Base-by-base conservation (phyloP, 2,797 vertebrate species). In the Sebastes matsubarae region DNA sequence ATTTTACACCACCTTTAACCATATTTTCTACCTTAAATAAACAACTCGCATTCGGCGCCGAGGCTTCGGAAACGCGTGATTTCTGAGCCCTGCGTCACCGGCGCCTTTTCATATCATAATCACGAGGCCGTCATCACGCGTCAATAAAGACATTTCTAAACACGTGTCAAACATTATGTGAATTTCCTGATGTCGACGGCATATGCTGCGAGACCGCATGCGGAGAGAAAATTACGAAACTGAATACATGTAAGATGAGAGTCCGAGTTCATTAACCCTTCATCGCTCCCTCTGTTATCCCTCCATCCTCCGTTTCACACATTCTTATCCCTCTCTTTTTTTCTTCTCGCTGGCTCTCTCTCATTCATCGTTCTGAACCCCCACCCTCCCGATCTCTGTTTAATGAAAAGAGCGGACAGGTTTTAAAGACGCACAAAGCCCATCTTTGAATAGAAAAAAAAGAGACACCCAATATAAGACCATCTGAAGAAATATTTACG, bases 401-500 rank as follows among this genome's bases (percentile, higher is more conserved):
- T 75, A 86, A 88, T 86, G 54, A 81, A 73, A 50, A 79, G 32
- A 71, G 52, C 6, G 10, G 81, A 68, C 78, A 85, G 82, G 83
- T 89, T 90, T 88, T 74, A 81, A 86, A 72, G 29, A 88, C 25
- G 68, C 75, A 69, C 80, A 85, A 86, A 91, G 81, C 79, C 65
- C 64, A 52, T 83, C 64, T 86, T 68, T 80, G 54, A 90, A 64
- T 55, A 57, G 54, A 73, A 86, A 79, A 46, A 55, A 55, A 73
- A 87, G 72, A 82, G 61, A 85, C 66, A 70, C 82, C 80, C 30
- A 60, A 55, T 64, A 58, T 85, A 87, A 80, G 84, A 79, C 70
- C 82, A 72, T 91, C 89, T 80, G 77, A 80, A 88, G 78, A 74
- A 92, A 90, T 93, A 90, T 94, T 93, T 92, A 92, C 88, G 68